Base-by-base conservation (phyloP, 1,140 invertebrate species). In the Zaprionus ornatus region DNA sequence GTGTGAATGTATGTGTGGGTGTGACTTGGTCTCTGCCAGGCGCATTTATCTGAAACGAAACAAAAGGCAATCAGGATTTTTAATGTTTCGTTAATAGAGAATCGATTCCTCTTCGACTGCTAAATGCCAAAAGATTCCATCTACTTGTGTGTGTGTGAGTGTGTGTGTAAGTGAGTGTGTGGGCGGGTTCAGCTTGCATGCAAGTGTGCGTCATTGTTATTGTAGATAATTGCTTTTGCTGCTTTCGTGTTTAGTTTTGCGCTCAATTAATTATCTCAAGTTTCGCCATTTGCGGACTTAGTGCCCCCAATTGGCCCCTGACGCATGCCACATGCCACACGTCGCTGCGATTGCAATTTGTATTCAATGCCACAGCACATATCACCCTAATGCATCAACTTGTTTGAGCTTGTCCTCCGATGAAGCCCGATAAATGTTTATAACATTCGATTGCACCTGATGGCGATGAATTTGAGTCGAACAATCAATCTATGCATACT, bases 231-330 rank as follows among this genome's bases (percentile, higher is more conserved):
- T 87, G 84, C 80, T 78, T 83, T 80, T 88, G 80, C 77, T 73
- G 77, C 76, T 83, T 66, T 87, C 80, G 74, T 87, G 84, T 87
- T 88, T 88, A 80, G 84, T 75, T 88, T 87, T 73, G 84, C 84
- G 80, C 84, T 88, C 84, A 87, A 87, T 87, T 87, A 88, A 87
- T 87, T 87, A 87, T 88, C 80, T 88, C 80, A 87, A 87, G 80
- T 87, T 88, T 62, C 61, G 67, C 84, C 84, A 84, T 87, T 88
- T 88, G 64, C 62, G 77, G 70, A 78, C 80, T 83, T 80, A 88
- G 63, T 76, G 57, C 42, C n/a, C 69, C 68, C 61, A 77, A 62
- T 66, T 55, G 61, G 69, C 68, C 61, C 62, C 15, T 15, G 67
- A 55, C 61, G 45, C 32, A 60, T 69, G 37, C 57, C 10, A 19